Percentiles rank a stretch among this genome's conserved stretches.
These are phyloP conservation scores for Psittacula derbiana DNA, from an alignment of 2,797 vertebrate species.

Conservation along the genomic window DNA sequence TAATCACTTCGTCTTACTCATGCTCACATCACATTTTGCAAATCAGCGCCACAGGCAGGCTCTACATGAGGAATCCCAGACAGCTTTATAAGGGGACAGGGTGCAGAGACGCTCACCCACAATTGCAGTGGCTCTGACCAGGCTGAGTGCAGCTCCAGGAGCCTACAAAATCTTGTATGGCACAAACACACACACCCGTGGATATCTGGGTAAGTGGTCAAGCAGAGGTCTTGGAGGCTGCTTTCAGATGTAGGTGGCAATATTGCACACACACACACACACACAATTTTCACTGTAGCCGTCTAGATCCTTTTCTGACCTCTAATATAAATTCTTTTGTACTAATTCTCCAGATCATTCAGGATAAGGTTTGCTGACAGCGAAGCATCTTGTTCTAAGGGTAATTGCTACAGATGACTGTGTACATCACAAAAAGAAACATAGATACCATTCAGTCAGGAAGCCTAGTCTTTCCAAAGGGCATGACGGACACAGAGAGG, in stretches of 20 bases:
- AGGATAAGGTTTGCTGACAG: not conserved
- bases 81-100: not conserved
- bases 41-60: not conserved
- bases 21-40: not conserved
- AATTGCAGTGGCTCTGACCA: not conserved
- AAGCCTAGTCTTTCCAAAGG: not conserved
- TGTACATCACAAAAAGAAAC: not conserved
- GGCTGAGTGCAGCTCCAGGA: not conserved
- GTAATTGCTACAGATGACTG: not conserved
- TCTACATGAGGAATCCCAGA: not conserved
- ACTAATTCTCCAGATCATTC: not conserved
- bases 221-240: not conserved
- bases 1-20: not conserved
- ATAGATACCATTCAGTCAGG: not conserved
- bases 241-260: not conserved
- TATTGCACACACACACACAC: fast-evolving
- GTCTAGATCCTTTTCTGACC: not conserved
- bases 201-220: not conserved
- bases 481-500: not conserved
- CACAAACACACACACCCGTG: not conserved
- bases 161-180: not conserved
- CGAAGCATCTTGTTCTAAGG: not conserved
- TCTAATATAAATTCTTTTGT: not conserved
- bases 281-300: not conserved
- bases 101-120: not conserved